Evolutionary conservation across 2,113 vertebrate genomes (phyloP).

Genomic region (Dromiciops gliroides): DNA sequence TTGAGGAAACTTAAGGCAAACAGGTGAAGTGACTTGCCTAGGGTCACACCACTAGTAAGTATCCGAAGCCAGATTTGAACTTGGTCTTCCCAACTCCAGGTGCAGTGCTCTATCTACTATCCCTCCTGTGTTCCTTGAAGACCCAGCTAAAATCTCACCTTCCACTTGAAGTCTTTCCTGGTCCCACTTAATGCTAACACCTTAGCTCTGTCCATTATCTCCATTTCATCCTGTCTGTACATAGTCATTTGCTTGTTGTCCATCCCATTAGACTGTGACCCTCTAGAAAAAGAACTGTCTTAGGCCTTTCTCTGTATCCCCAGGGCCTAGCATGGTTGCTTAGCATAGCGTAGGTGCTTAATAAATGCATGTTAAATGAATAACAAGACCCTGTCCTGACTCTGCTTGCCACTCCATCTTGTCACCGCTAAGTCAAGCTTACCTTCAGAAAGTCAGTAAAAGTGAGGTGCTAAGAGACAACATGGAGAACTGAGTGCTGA

Average conservation of each 20-base stretch:
- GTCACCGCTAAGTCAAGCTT: neutral
- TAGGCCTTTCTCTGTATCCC: neutral
- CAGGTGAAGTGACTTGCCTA: neutral
- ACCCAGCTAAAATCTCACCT: neutral
- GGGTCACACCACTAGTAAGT: too few species aligned
- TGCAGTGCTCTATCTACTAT: neutral
- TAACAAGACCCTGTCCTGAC: neutral
- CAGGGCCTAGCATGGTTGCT: neutral
- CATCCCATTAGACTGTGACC: neutral
- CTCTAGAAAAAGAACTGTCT: neutral
- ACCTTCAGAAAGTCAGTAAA: neutral
- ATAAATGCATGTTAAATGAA: neutral
- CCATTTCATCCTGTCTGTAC: neutral
- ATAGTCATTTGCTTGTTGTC: neutral
- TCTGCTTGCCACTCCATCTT: neutral
- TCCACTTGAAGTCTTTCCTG: neutral
- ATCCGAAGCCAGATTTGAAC: too few species aligned
- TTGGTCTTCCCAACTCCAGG: neutral
- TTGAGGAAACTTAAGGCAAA: neutral
- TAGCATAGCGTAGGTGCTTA: neutral
- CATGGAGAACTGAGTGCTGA: neutral
- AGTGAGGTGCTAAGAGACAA: neutral
- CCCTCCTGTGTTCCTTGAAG: neutral
- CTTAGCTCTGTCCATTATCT: neutral
- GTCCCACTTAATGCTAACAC: neutral